Base-by-base conservation (phyloP, 2,888 invertebrate genomes). In the Mesorhabditis belari region DNA sequence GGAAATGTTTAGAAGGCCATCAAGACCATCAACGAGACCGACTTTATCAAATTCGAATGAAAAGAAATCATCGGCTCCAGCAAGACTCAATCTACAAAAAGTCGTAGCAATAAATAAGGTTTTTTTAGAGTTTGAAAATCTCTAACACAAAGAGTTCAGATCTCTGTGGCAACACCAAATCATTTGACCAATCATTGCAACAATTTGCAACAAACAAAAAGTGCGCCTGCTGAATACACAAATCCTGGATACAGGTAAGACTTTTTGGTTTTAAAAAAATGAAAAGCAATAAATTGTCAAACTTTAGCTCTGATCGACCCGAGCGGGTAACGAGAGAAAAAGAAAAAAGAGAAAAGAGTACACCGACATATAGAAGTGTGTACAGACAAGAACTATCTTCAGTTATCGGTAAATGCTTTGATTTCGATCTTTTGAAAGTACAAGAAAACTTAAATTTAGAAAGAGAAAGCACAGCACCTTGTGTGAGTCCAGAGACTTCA, bases 401-500 rank as follows among this genome's bases (percentile, higher is more conserved):
- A 0, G 64, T 74, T 9, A 72, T 76, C 26, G 44, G 44, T 35
- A 1, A n/a, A n/a, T n/a, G n/a, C n/a, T n/a, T n/a, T n/a, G n/a
- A n/a, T n/a, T 35, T 35, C n/a, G n/a, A 35, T 9, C 44, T 35
- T 35, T 35, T 35, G n/a, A 35, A 35, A 35, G n/a, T 35, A 17
- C n/a, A n/a, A 50, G 23, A 29, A 54, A 19, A 54, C 54, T 57
- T 12, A 44, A 35, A n/a, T 35, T 35, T 35, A 35, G 77, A 77
- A 57, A 54, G 74, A 21, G 77, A 77, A 51, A 69, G 65, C 26
- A 77, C 74, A 3, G 74, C 74, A 3, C 74, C 74, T 6, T 74
- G 69, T 55, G 67, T 67, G 3, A 67, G 66, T 3, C 71, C 73
- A 1, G 74, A 74, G 56, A 61, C 62, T 4, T 67, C 69, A 2